These are phyloP conservation scores for Galeopsomyia nigrocyanea DNA, from an alignment of 2,888 invertebrate species.

Conservation along the genomic window DNA sequence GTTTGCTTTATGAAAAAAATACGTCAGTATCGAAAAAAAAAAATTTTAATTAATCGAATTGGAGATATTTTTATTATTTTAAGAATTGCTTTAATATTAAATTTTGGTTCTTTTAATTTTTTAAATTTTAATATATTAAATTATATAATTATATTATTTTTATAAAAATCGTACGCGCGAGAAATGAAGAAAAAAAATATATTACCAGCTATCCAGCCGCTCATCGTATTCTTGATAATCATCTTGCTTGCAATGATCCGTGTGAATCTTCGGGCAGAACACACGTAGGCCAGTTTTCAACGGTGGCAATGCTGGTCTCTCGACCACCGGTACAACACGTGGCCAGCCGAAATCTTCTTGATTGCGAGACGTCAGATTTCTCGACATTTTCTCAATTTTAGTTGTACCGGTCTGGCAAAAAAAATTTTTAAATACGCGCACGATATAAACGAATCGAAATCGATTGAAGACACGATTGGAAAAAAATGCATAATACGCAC, in stretches of 20 bases:
- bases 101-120: no score
- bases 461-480: no score
- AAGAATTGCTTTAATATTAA: no score
- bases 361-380: slow-evolving; percentile 66
- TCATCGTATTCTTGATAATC: not conserved
- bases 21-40: no score
- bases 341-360: slow-evolving; percentile 75
- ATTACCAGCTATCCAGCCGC: not conserved
- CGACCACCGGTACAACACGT: slow-evolving; percentile 72
- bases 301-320: slow-evolving; percentile 76
- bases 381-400: not conserved
- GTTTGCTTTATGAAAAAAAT: not conserved
- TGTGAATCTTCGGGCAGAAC: not conserved
- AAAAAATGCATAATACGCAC: no score
- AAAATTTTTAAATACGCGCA: not conserved
- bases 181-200: not conserved
- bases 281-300: slow-evolving; percentile 67
- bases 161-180: no score
- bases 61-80: no score
- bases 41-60: no score
- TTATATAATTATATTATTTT: no score
- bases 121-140: no score
- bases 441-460: no score
- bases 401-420: not conserved
- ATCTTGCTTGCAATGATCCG: not conserved